Evolutionary conservation across 2,113 vertebrate species (phyloP), one percentile per base, ranked within the genome.

Genomic region (Numida meleagris): DNA sequence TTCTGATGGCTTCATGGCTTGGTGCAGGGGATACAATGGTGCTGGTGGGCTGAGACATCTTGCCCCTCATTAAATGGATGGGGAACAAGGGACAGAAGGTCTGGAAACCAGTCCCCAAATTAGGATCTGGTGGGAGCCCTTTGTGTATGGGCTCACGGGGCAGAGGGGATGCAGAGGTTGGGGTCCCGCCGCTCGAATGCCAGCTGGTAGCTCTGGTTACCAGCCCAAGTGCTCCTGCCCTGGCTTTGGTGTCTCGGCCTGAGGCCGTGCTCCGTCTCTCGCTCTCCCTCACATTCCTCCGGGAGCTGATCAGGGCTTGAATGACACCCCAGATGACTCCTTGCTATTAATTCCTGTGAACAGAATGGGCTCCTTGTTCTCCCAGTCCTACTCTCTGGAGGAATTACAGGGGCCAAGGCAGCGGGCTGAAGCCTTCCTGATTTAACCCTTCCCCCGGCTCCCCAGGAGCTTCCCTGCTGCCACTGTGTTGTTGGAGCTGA

Each of bases 331-430:
- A 97, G 97, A 98, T 98, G 97, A 98, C 97, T 98, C 97, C 96
- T 97, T 97, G 98, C 98, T 98, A 98, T 98, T 98, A 98, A 98
- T 98, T 98, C 98, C 97, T 97, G 91, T 55, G 96, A 97, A 98
- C 68, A 98, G 97, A 98, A 98, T 97, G 96, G 97, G 96, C 94
- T 95, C 97, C 98, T 98, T 98, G 98, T 98, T 98, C 97, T 98
- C 92, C 95, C 95, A 94, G 91, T 96, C 97, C 97, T 97, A 97
- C 95, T 94, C 97, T 97, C 96, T 75, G 63, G 96, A 98, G 97
- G 97, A 97, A 97, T 96, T 96, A 97, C 96, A 96, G 96, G 86
- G 96, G 97, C 96, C 97, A 96, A 97, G 96, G 97, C 97, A 96
- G 95, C 94, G 95, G 96, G 94, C 97, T 97, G 96, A 94, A 97